phyloP scores from a whole-genome alignment of 2,888 invertebrate species.

The Crematogaster levior region DNA sequence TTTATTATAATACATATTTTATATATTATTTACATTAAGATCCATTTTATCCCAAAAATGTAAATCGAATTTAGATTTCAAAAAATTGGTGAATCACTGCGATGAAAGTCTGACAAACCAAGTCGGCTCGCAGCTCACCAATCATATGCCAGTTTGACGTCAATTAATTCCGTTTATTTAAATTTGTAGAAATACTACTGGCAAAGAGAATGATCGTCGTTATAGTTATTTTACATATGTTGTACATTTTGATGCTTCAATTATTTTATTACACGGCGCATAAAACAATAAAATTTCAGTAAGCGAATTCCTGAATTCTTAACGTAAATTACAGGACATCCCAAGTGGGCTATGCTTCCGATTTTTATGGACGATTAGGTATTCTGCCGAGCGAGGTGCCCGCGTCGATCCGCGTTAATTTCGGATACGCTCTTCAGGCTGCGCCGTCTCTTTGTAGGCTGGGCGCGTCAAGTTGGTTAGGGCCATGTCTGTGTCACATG shows the following conservation, averaged over 20 bases:
- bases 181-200: too few relatives aligned
- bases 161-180: too few relatives aligned
- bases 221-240: background rate
- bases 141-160: too few relatives aligned
- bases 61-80: too few relatives aligned
- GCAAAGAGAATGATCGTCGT: too few relatives aligned
- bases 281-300: background rate
- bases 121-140: too few relatives aligned
- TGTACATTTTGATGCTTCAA: background rate
- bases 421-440: constrained; percentile 4
- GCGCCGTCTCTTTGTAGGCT: constrained; percentile 30
- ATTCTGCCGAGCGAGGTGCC: background rate
- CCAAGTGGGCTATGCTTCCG: background rate
- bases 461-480: constrained; percentile 72
- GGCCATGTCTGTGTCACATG: constrained; percentile 80
- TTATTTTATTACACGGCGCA: background rate
- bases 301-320: background rate
- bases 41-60: too few relatives aligned
- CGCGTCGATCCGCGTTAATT: constrained; percentile 20
- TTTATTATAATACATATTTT: too few relatives aligned
- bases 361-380: background rate
- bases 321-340: background rate
- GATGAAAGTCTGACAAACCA: too few relatives aligned
- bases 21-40: too few relatives aligned
- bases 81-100: too few relatives aligned